Evolutionary conservation across 2,797 vertebrate species (phyloP).

Genomic region (Calcarius lapponicus): DNA sequence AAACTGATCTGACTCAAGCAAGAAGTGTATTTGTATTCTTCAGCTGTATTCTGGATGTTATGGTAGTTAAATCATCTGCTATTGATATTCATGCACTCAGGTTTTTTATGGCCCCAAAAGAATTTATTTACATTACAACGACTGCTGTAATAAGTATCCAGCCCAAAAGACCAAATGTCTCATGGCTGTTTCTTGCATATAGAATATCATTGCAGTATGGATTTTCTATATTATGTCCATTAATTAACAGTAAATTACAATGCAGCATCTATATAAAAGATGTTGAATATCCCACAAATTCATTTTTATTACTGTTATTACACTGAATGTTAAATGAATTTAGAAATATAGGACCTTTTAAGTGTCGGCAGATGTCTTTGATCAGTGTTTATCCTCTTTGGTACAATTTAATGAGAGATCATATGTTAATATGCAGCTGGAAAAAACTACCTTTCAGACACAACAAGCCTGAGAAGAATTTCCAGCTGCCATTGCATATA

Average conservation of each 20-base stretch:
- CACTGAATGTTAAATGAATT: slow-evolving; percentile 30
- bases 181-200: neutral
- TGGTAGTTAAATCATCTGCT: slow-evolving; percentile 10
- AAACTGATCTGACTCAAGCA: neutral
- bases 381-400: slow-evolving; percentile 64
- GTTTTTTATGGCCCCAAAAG: neutral
- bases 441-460: slow-evolving; percentile 52
- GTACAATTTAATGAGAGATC: slow-evolving; percentile 60
- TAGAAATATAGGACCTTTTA: slow-evolving; percentile 34
- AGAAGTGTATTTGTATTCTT: neutral
- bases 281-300: slow-evolving; percentile 46
- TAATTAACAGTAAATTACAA: slow-evolving; percentile 60
- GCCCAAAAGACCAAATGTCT: slow-evolving; percentile 6
- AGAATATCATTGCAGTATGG: neutral
- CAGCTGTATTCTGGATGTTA: neutral
- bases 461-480: slow-evolving; percentile 53
- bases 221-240: slow-evolving; percentile 20
- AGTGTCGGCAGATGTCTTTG: slow-evolving; percentile 61
- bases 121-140: slow-evolving; percentile 18
- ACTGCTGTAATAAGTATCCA: slow-evolving; percentile 10
- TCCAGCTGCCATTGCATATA: slow-evolving; percentile 42
- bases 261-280: slow-evolving; percentile 6
- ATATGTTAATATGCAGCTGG: slow-evolving; percentile 65
- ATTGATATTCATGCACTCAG: neutral
- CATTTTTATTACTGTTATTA: slow-evolving; percentile 46